phyloP scores from a whole-genome alignment of 2,113 vertebrate species.

The Rhea americana region DNA sequence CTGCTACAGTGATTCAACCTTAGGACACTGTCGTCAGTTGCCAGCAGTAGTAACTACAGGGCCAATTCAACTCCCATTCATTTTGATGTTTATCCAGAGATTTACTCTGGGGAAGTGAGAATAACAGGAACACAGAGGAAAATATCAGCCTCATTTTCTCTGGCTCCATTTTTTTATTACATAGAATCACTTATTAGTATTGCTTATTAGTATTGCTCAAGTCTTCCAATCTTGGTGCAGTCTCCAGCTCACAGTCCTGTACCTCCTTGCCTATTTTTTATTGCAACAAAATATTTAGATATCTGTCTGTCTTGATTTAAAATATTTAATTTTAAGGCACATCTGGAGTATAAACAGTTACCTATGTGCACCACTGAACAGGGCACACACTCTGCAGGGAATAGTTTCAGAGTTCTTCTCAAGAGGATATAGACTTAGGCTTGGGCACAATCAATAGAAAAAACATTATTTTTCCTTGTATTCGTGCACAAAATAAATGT shows the following conservation, averaged over 20 bases:
- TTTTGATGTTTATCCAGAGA: background rate
- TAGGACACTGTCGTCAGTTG: accelerated
- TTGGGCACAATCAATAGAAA: background rate
- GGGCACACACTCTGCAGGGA: background rate
- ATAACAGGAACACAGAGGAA: background rate
- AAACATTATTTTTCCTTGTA: background rate
- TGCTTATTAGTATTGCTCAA: background rate
- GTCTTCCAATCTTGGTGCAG: background rate
- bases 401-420: background rate
- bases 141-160: background rate
- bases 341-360: background rate
- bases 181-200: background rate
- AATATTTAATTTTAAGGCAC: background rate
- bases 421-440: background rate
- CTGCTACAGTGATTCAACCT: background rate
- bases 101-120: background rate
- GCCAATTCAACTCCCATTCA: background rate
- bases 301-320: background rate
- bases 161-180: background rate
- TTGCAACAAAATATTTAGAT: background rate
- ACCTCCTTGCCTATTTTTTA: background rate
- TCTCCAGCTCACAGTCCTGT: background rate
- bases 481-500: background rate
- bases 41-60: background rate
- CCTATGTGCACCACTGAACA: background rate